Percentiles rank a stretch among this genome's conserved stretches.
Conservation (phyloP, 2,113 vertebrate species). For the Gila orcuttii region DNA sequence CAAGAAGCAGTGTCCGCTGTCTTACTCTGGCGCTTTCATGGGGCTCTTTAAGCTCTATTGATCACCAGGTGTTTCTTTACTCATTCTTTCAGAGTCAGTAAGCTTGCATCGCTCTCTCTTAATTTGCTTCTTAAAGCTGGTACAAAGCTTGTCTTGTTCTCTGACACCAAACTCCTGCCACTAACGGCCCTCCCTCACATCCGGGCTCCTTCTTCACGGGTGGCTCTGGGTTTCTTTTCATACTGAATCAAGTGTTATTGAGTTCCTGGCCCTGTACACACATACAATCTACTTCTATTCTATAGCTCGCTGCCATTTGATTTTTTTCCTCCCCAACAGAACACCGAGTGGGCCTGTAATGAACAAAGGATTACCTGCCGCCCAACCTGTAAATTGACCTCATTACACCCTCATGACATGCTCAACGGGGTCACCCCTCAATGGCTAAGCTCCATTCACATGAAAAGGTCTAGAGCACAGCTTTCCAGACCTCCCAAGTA, state of each 20-base stretch:
- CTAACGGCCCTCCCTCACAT: slow-evolving; percentile 69
- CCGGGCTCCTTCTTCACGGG: slow-evolving; percentile 77
- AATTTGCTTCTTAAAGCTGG: slow-evolving; percentile 80
- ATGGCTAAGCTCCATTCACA: slow-evolving; percentile 65
- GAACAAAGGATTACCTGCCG: slow-evolving; percentile 77
- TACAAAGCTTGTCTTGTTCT: slow-evolving; percentile 82
- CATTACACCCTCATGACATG: slow-evolving; percentile 80
- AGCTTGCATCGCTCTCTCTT: slow-evolving; percentile 80
- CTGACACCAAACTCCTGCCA: slow-evolving; percentile 74
- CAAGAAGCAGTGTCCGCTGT: slow-evolving; percentile 30
- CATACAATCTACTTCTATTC: slow-evolving; percentile 64
- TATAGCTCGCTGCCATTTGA: slow-evolving; percentile 28
- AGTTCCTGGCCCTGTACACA: slow-evolving; percentile 64
- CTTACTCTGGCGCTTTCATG: slow-evolving; percentile 30
- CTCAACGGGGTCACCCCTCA: slow-evolving; percentile 72
- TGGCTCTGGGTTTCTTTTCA: slow-evolving; percentile 80
- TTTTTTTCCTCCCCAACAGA: slow-evolving; percentile 62
- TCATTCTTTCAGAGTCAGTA: slow-evolving; percentile 77
- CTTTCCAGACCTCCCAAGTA: slow-evolving; percentile 62
- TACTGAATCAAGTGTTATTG: slow-evolving; percentile 83
- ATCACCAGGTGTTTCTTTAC: slow-evolving; percentile 69
- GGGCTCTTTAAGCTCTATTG: slow-evolving; percentile 74
- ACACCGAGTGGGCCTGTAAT: slow-evolving; percentile 81
- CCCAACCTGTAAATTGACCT: slow-evolving; percentile 82
- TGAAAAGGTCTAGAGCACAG: slow-evolving; percentile 58